Conservation (phyloP, 2,113 vertebrate genomes). For the Athene noctua region DNA sequence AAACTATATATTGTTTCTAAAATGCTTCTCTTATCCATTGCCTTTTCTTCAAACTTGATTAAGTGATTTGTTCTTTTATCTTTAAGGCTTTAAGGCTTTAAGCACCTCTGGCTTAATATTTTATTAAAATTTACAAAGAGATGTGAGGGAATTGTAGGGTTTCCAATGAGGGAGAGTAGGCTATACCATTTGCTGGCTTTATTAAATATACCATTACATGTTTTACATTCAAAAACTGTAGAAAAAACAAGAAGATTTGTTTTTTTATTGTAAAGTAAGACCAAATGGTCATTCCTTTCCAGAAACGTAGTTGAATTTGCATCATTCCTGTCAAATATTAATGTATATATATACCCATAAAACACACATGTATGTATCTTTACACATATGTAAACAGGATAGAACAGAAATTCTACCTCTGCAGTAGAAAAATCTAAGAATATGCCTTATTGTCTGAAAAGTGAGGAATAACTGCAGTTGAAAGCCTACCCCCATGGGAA, state of each 20-base stretch:
- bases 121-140: not conserved
- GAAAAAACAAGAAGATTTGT: not conserved
- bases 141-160: not conserved
- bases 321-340: not conserved
- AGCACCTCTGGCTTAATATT: not conserved
- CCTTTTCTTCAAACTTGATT: not conserved
- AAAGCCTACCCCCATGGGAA: constrained; percentile 2
- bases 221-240: not conserved
- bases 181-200: not conserved
- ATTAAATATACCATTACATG: not conserved
- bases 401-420: not conserved
- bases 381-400: not conserved
- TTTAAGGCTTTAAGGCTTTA: too few species aligned
- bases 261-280: not conserved
- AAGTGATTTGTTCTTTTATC: not conserved
- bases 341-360: not conserved
- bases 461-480: not conserved
- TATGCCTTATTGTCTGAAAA: not conserved
- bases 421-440: not conserved
- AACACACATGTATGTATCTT: not conserved
- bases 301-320: not conserved
- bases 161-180: not conserved
- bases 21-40: not conserved
- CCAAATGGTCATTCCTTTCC: not conserved
- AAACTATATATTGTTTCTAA: not conserved